phyloP scores from a whole-genome alignment of 2,888 invertebrate species.

The Oxystoma pomonae region DNA sequence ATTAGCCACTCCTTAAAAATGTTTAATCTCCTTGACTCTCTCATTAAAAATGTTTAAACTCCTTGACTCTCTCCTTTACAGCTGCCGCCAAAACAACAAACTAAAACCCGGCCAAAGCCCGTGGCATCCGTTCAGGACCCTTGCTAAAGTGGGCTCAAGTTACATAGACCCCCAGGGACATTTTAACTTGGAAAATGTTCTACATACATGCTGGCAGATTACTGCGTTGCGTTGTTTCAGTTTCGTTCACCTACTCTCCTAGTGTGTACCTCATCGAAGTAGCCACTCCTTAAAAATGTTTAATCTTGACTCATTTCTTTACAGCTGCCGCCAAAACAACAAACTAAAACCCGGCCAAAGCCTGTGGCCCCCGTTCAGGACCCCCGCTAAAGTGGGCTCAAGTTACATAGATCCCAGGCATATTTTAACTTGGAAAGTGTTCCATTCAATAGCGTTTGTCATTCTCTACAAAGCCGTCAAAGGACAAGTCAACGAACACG shows the following conservation, averaged over 20 bases:
- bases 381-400: conserved; percentile 60
- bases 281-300: neutral
- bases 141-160: conserved; percentile 57
- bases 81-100: conserved; percentile 41
- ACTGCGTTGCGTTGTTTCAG: too few species aligned
- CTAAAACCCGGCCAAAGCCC: conserved; percentile 43
- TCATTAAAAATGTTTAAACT: conserved; percentile 7
- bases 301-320: conserved; percentile 12
- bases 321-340: conserved; percentile 40
- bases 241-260: too few species aligned
- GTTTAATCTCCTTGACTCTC: too few species aligned
- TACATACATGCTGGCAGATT: too few species aligned
- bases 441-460: conserved; percentile 73
- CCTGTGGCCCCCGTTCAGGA: conserved; percentile 77
- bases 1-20: neutral
- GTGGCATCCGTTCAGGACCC: conserved; percentile 81
- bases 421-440: conserved; percentile 57
- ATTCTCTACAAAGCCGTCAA: conserved; percentile 82
- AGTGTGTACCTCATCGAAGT: too few species aligned
- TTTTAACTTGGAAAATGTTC: conserved; percentile 59
- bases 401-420: conserved; percentile 66
- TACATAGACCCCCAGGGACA: conserved; percentile 66
- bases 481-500: conserved; percentile 78
- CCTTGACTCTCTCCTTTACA: conserved; percentile 24
- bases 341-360: conserved; percentile 43